Evolutionary conservation across 2,888 invertebrate genomes (phyloP), one percentile per base, ranked within the genome.

Genomic region (Ormyrus pomaceus): DNA sequence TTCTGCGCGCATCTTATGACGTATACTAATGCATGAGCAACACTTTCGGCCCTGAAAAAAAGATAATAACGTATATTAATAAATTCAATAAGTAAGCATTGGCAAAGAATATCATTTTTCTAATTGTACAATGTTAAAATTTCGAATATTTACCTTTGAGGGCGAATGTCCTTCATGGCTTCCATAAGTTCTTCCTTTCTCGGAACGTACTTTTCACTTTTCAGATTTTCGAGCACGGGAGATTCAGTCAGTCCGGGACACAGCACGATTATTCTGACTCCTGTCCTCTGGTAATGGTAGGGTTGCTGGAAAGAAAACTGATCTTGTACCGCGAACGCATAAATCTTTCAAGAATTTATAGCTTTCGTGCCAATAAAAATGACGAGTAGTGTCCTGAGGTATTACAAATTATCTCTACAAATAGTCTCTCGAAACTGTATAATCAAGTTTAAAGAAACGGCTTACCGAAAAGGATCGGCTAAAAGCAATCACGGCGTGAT

Each of bases 401-500:
- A 19, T 19, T 19, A 19, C 1, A 19, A 19, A 19, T 19, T 19
- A 19, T 19, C 19, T 19, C 19, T 19, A 1, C 19, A 19, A 19
- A 19, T 19, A 19, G 19, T 19, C 19, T 19, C 19, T 19, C 19
- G 19, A 62, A 46, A 13, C 19, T 0, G 5, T 5, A 6, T n/a
- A 13, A 45, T 6, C 1, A 51, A 6, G 34, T 5, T 11, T 11
- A 0, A 8, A 50, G 50, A 11, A 48, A 61, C 34, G 34, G n/a
- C 86, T 85, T 76, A 90, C 90, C 9, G 89, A 87, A 79, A 87
- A 87, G 3, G 89, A 89, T 69, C 89, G 87, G 78, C 88, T 90
- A 70, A 90, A 87, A 53, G 89, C 89, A 66, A 91, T 86, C 13
- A 91, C 88, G 0, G 89, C 91, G 82, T 90, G 89, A 87, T 94